Percentiles rank a stretch among this genome's conserved stretches.
phyloP scores from a whole-genome alignment of 2,888 invertebrate genomes.

The Harpalus rubripes region DNA sequence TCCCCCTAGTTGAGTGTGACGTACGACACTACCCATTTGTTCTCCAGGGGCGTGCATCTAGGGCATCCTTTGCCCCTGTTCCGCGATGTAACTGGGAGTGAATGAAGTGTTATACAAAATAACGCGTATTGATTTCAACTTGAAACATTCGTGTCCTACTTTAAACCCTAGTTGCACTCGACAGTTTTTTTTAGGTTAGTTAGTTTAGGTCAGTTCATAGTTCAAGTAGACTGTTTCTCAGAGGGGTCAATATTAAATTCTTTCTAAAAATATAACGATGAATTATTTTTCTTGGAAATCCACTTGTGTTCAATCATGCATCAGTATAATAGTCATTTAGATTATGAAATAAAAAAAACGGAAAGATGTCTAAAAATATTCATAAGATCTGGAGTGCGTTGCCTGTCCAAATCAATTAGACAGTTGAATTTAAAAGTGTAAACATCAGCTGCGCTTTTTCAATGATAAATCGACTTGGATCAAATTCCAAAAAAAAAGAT shows the following conservation, averaged over 20 bases:
- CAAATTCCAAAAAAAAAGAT: neutral
- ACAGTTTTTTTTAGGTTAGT: neutral
- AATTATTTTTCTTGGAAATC: too few relatives aligned
- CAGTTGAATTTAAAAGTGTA: constrained; percentile 40
- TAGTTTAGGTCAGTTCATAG: neutral
- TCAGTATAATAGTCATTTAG: neutral
- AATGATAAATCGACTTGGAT: constrained; percentile 9
- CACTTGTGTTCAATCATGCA: too few relatives aligned
- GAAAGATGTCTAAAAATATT: neutral
- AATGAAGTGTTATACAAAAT: constrained; percentile 1
- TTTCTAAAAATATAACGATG: too few relatives aligned
- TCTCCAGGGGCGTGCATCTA: neutral
- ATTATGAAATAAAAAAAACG: neutral
- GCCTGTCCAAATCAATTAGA: constrained; percentile 36
- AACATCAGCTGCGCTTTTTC: constrained; percentile 6
- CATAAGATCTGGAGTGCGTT: constrained; percentile 13
- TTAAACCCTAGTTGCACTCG: neutral
- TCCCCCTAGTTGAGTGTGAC: neutral
- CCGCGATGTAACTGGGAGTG: neutral
- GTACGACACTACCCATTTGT: neutral
- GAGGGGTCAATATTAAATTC: too few relatives aligned
- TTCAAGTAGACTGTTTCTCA: neutral
- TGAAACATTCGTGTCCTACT: neutral
- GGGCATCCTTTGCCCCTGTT: neutral
- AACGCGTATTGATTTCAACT: neutral